Percentiles rank a stretch among this genome's conserved stretches.
Conservation (phyloP, 2,113 vertebrate species). For the Hippocampus guttulatus region DNA sequence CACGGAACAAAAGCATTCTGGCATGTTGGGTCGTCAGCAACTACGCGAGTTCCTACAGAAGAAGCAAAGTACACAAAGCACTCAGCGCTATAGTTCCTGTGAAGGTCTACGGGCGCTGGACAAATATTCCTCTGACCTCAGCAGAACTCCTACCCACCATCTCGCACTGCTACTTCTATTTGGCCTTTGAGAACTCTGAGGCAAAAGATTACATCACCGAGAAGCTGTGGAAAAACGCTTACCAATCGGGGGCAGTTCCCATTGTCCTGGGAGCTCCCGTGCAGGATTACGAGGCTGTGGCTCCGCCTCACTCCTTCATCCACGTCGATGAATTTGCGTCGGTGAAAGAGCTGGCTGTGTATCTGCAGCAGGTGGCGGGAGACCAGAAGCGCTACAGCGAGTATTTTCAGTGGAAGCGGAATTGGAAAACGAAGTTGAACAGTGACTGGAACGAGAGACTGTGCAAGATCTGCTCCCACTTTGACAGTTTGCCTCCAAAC, state of each 20-base stretch:
- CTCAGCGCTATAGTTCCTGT: constrained; percentile 71
- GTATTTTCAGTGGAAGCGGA: constrained; percentile 78
- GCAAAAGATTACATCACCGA: constrained; percentile 89
- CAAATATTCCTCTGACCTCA: constrained; percentile 47
- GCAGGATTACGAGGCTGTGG: constrained; percentile 76
- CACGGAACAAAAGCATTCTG: constrained; percentile 67
- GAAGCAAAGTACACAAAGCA: constrained; percentile 70
- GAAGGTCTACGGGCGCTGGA: constrained; percentile 75
- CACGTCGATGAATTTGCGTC: constrained; percentile 84
- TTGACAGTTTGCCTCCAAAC: constrained; percentile 53
- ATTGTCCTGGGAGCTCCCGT: constrained; percentile 82
- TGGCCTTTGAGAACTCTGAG: constrained; percentile 88
- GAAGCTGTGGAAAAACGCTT: constrained; percentile 88
- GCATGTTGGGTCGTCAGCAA: constrained; percentile 89
- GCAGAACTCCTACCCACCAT: constrained; percentile 72
- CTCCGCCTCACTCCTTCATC: constrained; percentile 80
- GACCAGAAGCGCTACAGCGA: constrained; percentile 70
- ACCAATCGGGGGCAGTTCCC: constrained; percentile 75
- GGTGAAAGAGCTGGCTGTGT: constrained; percentile 68
- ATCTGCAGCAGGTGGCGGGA: constrained; percentile 65
- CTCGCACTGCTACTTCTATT: constrained; percentile 85
- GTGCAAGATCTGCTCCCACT: constrained; percentile 77
- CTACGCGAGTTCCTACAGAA: constrained; percentile 69
- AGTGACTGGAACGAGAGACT: constrained; percentile 81
- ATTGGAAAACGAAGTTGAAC: constrained; percentile 68